These are phyloP conservation scores for Theretra japonica DNA, from an alignment of 2,888 invertebrate genomes.

Conservation along the genomic window DNA sequence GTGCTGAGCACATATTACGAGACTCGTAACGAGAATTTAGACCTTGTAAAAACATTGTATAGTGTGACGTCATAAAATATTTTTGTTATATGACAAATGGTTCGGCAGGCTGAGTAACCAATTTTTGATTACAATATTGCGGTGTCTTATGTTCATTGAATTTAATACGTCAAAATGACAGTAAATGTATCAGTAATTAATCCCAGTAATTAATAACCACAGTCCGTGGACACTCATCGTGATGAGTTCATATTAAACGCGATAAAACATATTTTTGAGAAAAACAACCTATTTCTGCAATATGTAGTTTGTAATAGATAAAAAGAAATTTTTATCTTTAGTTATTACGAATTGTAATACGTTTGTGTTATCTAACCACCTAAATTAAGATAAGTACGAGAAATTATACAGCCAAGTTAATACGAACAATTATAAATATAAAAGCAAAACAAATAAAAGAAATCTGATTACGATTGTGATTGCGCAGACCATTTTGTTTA, in stretches of 20 bases:
- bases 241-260: no score
- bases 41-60: background rate
- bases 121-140: background rate
- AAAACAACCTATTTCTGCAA: no score
- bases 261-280: no score
- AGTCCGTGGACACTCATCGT: no score
- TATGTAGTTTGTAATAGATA: no score
- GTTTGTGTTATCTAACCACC: background rate
- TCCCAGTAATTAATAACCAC: no score
- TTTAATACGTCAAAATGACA: no score
- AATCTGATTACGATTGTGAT: background rate
- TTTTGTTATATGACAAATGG: background rate
- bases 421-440: background rate
- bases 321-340: no score
- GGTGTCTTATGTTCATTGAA: no score
- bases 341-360: background rate
- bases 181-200: no score
- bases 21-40: background rate
- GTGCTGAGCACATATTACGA: background rate
- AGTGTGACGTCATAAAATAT: background rate
- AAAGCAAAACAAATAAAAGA: background rate
- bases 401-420: background rate
- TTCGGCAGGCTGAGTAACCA: background rate
- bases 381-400: background rate
- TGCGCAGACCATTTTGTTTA: background rate